Evolutionary conservation across 2,888 invertebrate genomes (phyloP), one percentile per base, ranked within the genome.

Genomic region (Papilio demoleus): DNA sequence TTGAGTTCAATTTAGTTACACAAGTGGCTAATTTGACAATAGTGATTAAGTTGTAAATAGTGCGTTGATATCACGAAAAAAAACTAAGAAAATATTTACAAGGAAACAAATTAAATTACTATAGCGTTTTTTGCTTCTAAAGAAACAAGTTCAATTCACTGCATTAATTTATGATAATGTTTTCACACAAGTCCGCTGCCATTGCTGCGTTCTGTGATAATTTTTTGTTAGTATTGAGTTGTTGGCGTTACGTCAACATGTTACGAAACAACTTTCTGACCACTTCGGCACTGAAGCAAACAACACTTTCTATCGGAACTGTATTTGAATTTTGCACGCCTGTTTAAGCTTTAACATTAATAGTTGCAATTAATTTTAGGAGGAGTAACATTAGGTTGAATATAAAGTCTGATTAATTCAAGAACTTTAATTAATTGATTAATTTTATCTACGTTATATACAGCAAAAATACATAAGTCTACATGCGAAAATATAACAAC

Each of bases 191-290:
- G 40, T 61, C 14, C 31, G 31, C 58, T 58, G 34, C 58, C 11
- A 34, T 31, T 58, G 61, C 24, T 61, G 17, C 61, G 31, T 17
- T 61, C 17, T 61, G 17, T 61, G 61, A 27, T 45, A 17, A n/a
- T 31, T 69, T 69, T 65, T 56, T 34, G 45, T 40, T 40, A 40
- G 64, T 65, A 61, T 65, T 40, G 31, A 36, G 50, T 61, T 56
- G 40, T 61, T 45, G 45, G 56, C 38, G 56, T 69, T 65, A 69
- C 53, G 65, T 62, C 45, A 45, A 45, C 27, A n/a, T 65, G 56
- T 69, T 69, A 69, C 61, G 69, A 65, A 69, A 69, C 69, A 56
- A 65, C 69, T 69, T 69, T 69, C 65, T 65, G 69, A 65, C 69
- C 61, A 47, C 69, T 65, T 69, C 65, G 31, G 45, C 59, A 36